Percentiles rank a stretch among this genome's conserved stretches.
Conservation (phyloP, 1,140 invertebrate genomes). For the Microplitis mediator region DNA sequence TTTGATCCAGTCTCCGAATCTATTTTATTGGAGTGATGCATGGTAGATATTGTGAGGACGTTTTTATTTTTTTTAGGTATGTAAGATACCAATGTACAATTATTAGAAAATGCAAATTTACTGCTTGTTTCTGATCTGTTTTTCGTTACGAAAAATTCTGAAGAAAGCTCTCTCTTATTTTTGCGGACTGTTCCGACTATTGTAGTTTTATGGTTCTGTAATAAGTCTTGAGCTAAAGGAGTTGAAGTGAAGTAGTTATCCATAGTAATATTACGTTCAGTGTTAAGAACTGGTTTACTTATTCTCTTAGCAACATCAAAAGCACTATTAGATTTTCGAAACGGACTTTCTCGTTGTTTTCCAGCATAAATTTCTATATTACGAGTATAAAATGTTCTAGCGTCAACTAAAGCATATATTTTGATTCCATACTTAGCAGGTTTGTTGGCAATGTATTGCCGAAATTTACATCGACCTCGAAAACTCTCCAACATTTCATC, state of each 20-base stretch:
- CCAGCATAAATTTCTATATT: slow-evolving; percentile 61
- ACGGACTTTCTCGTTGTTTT: slow-evolving; percentile 45
- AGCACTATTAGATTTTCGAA: slow-evolving; percentile 28
- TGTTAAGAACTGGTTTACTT: slow-evolving; percentile 35
- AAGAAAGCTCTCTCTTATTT: slow-evolving; percentile 53
- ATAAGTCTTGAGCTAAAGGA: slow-evolving; percentile 42
- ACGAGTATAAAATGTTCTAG: slow-evolving; percentile 59
- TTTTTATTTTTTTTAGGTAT: slow-evolving; percentile 47
- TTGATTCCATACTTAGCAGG: slow-evolving; percentile 56
- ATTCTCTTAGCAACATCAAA: slow-evolving; percentile 31
- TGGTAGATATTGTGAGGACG: slow-evolving; percentile 44
- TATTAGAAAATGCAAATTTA: slow-evolving; percentile 42
- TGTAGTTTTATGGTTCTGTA: slow-evolving; percentile 46
- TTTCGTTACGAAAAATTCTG: slow-evolving; percentile 38
- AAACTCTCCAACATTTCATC: slow-evolving; percentile 55
- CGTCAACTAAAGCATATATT: slow-evolving; percentile 53
- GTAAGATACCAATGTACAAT: slow-evolving; percentile 46
- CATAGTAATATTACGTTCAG: slow-evolving; percentile 48
- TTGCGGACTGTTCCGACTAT: slow-evolving; percentile 49
- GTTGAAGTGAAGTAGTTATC: slow-evolving; percentile 54
- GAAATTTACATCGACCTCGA: slow-evolving; percentile 51
- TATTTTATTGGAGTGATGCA: slow-evolving; percentile 45
- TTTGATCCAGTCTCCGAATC: slow-evolving; percentile 34
- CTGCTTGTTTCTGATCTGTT: slow-evolving; percentile 24
- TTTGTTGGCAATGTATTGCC: slow-evolving; percentile 21